Evolutionary conservation across 1,140 invertebrate genomes (phyloP).

Genomic region (Brachionus rubens): DNA sequence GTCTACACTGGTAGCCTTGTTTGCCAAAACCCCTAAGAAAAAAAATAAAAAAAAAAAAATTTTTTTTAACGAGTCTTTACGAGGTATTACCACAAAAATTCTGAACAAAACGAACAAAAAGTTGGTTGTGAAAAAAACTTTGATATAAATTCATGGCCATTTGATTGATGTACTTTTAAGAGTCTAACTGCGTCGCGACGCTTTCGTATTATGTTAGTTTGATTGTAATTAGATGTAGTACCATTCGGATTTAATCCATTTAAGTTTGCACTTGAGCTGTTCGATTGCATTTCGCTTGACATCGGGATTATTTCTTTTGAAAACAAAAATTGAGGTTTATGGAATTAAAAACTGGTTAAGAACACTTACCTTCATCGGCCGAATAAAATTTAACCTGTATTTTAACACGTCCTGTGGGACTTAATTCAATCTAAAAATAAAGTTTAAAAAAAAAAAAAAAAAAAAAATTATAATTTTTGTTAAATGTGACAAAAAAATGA

Average conservation of each 20-base stretch:
- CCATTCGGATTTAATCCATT: slow-evolving; percentile 30
- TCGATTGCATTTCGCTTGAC: slow-evolving; percentile 69
- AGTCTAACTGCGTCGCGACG: slow-evolving; percentile 33
- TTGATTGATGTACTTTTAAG: slow-evolving; percentile 74
- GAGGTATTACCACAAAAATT: slow-evolving; percentile 61
- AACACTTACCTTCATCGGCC: slow-evolving; percentile 51
- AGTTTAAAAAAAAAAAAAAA: slow-evolving; percentile 73
- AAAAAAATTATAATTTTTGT: not conserved
- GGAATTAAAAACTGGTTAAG: slow-evolving; percentile 62
- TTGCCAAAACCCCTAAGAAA: slow-evolving; percentile 67
- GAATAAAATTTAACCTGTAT: slow-evolving; percentile 58
- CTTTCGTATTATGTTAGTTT: slow-evolving; percentile 33
- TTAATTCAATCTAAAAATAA: slow-evolving; percentile 65
- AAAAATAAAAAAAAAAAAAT: not conserved
- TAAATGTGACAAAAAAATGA: slow-evolving; percentile 13
- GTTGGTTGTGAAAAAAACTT: slow-evolving; percentile 64
- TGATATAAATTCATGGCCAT: slow-evolving; percentile 73
- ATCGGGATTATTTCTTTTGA: slow-evolving; percentile 49
- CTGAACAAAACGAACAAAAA: slow-evolving; percentile 63
- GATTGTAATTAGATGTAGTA: not conserved
- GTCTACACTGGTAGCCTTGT: slow-evolving; percentile 94
- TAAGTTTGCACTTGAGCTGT: slow-evolving; percentile 90
- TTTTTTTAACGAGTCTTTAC: slow-evolving; percentile 74
- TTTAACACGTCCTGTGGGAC: slow-evolving; percentile 56
- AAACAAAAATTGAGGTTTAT: too few species aligned